Evolutionary conservation across 2,113 vertebrate genomes (phyloP), one percentile per base, ranked within the genome.

Genomic region (Geococcyx californianus): DNA sequence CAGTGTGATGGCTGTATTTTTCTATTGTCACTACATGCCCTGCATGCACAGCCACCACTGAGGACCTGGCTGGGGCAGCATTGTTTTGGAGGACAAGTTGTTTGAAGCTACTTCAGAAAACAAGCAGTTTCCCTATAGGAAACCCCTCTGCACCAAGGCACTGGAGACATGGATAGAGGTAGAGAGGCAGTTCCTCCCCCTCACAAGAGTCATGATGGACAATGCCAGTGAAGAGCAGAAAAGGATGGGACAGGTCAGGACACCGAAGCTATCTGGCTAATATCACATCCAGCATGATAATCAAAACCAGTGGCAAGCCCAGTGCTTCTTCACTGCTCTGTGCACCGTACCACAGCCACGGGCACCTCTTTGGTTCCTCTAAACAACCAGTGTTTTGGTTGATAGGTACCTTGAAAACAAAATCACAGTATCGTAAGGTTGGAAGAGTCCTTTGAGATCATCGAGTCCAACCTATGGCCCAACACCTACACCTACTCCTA

Each of bases 101-200:
- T 33, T 70, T 49, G 63, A 63, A 60, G n/a, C 51, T 56, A 45
- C 56, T 34, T 58, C 25, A 45, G 64, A 82, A 82, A 78, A 55
- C 6, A 13, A 36, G 55, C 3, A 3, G 7, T 64, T 72, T 76
- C 60, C 26, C 17, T 44, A 0, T 4, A 59, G 47, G 54, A 67
- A 70, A 59, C 14, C 7, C 16, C 0, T 0, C 7, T 72, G 33
- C 28, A 23, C 49, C 1, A 1, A 44, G 29, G 25, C 51, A 13
- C 62, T 60, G 54, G 55, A 49, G 89, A 18, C 1, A 24, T 10
- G 52, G 44, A 3, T 10, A 28, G 42, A 29, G 56, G 8, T 6
- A 31, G 75, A 74, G 51, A 56, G n/a, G 13, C 10, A 0, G 11
- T 16, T 49, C 24, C 44, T 82, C 16, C 25, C 26, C 11, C 33